These are phyloP conservation scores for Danio aesculapii DNA, from an alignment of 2,797 vertebrate species.

Conservation along the genomic window DNA sequence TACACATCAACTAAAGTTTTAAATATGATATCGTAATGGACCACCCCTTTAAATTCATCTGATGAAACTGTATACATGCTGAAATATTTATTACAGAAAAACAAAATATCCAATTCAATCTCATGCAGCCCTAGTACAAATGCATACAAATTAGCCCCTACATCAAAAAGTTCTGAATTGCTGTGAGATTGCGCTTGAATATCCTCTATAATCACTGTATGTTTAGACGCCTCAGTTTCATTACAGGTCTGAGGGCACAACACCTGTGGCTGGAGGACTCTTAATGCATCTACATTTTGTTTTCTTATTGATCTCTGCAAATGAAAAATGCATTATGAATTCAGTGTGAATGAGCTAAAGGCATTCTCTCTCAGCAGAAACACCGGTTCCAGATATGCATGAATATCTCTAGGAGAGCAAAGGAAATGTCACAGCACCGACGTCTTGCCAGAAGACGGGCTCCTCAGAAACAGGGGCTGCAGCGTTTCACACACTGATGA, in stretches of 20 bases:
- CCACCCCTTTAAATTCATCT: no score
- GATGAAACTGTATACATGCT: no score
- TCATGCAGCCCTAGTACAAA: no score
- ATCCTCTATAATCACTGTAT: background rate
- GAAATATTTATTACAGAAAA: no score
- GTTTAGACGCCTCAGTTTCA: background rate
- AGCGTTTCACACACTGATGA: background rate
- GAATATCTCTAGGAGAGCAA: slow-evolving; percentile 10
- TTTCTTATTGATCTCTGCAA: background rate
- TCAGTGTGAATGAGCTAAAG: background rate
- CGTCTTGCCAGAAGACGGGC: background rate
- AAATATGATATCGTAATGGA: no score
- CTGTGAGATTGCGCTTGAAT: no score
- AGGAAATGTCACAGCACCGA: background rate
- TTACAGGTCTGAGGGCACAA: background rate
- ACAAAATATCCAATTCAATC: no score
- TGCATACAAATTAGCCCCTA: no score
- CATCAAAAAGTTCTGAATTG: no score
- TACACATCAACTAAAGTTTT: no score
- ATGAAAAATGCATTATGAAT: background rate
- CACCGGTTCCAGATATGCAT: background rate
- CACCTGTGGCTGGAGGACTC: background rate
- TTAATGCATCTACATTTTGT: background rate
- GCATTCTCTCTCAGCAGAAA: background rate
- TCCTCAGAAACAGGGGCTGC: background rate